A percentile compares a stretch with the other conserved stretches of the same genome.
phyloP scores from a whole-genome alignment of 2,113 vertebrate species.

The Perognathus longimembris region DNA sequence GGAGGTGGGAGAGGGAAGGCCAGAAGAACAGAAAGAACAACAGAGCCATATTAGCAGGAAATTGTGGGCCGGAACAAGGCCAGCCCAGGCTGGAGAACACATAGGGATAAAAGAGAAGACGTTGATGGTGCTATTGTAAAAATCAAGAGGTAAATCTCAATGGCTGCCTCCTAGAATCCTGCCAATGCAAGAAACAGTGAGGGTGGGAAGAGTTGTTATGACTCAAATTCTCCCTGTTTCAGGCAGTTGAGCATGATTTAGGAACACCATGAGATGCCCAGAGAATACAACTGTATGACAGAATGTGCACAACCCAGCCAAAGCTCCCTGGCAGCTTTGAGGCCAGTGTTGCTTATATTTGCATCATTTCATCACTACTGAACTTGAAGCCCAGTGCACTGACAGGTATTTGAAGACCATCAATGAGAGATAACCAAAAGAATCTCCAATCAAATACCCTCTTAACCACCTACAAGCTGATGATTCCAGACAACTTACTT shows the following conservation, averaged over 20 bases:
- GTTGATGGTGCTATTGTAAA: not conserved
- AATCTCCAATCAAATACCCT: not conserved
- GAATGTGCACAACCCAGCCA: not conserved
- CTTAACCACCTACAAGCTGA: not conserved
- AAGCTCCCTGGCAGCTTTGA: not conserved
- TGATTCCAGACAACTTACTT: not conserved
- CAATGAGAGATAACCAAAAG: not conserved
- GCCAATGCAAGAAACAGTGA: not conserved
- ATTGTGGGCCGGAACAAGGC: not conserved
- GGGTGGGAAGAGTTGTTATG: not conserved
- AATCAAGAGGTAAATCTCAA: not conserved
- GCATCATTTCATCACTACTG: not conserved
- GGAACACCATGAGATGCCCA: not conserved
- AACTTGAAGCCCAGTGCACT: not conserved
- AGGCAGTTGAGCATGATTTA: not conserved
- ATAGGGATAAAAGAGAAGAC: not conserved
- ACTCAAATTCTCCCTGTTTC: conserved; percentile 1
- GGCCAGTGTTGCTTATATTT: not conserved
- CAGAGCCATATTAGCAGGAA: not conserved
- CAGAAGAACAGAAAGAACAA: not conserved
- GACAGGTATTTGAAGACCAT: not conserved
- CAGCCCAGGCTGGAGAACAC: not conserved
- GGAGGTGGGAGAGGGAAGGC: no score
- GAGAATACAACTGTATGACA: not conserved
- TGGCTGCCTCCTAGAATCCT: not conserved